Evolutionary conservation across 2,888 invertebrate genomes (phyloP).

Genomic region (Ormyrus labotus): DNA sequence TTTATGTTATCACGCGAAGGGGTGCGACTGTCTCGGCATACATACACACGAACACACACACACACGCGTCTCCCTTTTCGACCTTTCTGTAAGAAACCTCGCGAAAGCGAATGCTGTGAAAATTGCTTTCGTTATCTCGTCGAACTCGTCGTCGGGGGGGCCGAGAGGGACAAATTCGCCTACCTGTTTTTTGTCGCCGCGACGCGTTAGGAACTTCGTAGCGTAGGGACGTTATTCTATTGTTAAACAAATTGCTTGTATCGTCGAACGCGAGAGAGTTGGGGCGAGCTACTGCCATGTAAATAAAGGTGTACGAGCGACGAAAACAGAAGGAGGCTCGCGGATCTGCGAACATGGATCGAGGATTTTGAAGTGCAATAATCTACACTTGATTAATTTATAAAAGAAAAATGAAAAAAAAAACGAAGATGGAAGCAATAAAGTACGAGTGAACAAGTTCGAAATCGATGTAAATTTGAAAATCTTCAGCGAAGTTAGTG

Average conservation of each 20-base stretch:
- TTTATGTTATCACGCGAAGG: slow-evolving; percentile 67
- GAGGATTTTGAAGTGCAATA: slow-evolving; percentile 56
- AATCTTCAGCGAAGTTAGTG: slow-evolving; percentile 4
- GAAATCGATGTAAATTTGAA: slow-evolving; percentile 9
- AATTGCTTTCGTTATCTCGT: slow-evolving; percentile 1
- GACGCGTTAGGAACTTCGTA: slow-evolving; percentile 66
- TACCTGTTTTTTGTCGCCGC: slow-evolving; percentile 57
- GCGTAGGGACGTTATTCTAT: slow-evolving; percentile 68
- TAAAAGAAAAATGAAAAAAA: slow-evolving; percentile 41
- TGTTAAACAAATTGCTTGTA: slow-evolving; percentile 58
- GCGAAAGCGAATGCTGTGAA: too few relatives aligned
- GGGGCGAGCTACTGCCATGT: slow-evolving; percentile 70
- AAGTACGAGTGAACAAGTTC: slow-evolving; percentile 28
- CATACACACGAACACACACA: too few relatives aligned
- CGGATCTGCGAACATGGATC: slow-evolving; percentile 19
- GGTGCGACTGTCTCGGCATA: too few relatives aligned
- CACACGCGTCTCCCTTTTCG: too few relatives aligned
- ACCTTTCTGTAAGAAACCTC: too few relatives aligned
- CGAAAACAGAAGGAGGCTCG: slow-evolving; percentile 4
- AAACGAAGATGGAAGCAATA: slow-evolving; percentile 56
- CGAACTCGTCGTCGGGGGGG: background rate
- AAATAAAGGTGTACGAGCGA: slow-evolving; percentile 66
- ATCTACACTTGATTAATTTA: slow-evolving; percentile 55
- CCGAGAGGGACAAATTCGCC: background rate
- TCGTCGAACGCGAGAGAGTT: slow-evolving; percentile 61